Evolutionary conservation across 2,888 invertebrate species (phyloP).

Genomic region (Cyclophora albipunctata): DNA sequence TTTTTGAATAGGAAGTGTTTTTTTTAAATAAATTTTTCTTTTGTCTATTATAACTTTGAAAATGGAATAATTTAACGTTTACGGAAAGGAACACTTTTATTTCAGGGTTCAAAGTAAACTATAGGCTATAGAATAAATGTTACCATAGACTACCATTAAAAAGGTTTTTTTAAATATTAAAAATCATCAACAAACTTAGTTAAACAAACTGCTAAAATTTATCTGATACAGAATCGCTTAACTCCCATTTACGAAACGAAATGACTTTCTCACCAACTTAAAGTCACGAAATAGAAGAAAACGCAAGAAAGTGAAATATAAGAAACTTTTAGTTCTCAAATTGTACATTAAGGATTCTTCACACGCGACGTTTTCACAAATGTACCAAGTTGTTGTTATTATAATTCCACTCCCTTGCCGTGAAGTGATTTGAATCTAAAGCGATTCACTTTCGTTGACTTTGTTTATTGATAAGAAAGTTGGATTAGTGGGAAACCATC

Average conservation of each 20-base stretch:
- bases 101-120: too few species aligned
- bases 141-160: too few species aligned
- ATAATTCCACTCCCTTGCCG: slow-evolving; percentile 47
- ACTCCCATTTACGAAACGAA: neutral
- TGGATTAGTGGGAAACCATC: slow-evolving; percentile 5
- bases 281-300: slow-evolving; percentile 24
- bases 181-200: too few species aligned
- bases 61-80: too few species aligned
- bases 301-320: slow-evolving; percentile 25
- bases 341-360: slow-evolving; percentile 39
- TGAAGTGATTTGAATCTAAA: slow-evolving; percentile 39
- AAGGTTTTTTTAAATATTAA: too few species aligned
- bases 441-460: slow-evolving; percentile 14
- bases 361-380: slow-evolving; percentile 54
- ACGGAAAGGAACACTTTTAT: too few species aligned
- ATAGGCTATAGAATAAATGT: too few species aligned
- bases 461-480: slow-evolving; percentile 43
- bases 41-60: too few species aligned
- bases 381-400: slow-evolving; percentile 41
- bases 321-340: slow-evolving; percentile 17
- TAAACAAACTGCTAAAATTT: too few species aligned
- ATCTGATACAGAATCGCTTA: too few species aligned
- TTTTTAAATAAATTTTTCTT: too few species aligned
- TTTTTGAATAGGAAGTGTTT: too few species aligned
- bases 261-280: slow-evolving; percentile 21